A percentile compares a stretch with the other conserved stretches of the same genome.
phyloP scores from a whole-genome alignment of 2,113 vertebrate species.

The Saiga tatarica region DNA sequence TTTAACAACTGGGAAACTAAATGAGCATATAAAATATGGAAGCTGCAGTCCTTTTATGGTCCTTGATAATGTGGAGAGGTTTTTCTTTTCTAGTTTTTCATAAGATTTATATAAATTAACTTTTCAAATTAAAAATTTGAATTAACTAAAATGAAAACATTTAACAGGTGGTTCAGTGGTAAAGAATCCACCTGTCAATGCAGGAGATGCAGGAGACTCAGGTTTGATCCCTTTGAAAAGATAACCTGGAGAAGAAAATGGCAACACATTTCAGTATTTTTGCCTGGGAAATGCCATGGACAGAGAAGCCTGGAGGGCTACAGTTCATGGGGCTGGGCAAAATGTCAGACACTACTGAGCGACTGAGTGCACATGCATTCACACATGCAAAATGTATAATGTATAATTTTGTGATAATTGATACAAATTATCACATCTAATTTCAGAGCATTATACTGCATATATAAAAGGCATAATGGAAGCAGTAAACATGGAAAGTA shows the following conservation, averaged over 20 bases:
- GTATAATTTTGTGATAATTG: neutral
- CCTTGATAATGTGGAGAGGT: neutral
- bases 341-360: rapidly evolving
- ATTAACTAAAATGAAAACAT: neutral
- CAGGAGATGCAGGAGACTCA: neutral
- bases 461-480: neutral
- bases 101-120: neutral
- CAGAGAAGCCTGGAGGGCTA: neutral
- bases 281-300: neutral
- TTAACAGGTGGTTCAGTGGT: neutral
- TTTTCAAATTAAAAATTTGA: neutral
- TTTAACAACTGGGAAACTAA: neutral
- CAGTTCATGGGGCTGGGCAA: neutral
- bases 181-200: too few species aligned
- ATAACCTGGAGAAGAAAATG: neutral
- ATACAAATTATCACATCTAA: neutral
- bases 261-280: neutral
- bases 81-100: neutral
- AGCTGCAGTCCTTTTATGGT: neutral
- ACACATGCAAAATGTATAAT: neutral
- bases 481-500: neutral
- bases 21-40: neutral
- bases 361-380: neutral
- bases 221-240: neutral
- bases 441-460: neutral